Base-by-base conservation (phyloP, 2,113 vertebrate genomes). In the Lethenteron camtschaticum region DNA sequence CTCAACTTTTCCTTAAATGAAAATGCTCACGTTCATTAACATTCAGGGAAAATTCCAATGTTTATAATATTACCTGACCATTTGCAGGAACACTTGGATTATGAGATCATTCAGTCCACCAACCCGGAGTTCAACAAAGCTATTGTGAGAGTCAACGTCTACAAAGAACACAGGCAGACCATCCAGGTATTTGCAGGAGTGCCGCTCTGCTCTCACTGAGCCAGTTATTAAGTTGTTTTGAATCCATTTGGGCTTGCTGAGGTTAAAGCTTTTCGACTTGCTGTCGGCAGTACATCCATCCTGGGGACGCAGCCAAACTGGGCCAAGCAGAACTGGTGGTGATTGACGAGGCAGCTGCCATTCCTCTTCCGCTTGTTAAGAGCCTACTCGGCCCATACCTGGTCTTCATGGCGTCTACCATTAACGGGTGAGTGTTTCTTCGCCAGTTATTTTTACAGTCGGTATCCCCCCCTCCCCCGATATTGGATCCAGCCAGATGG, bases 121-220 rank as follows among this genome's bases (percentile, higher is more conserved):
- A 99, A 99, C 71, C 95, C 95, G 0, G 95, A 97, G 74, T 99
- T 96, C 78, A 90, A 86, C 82, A 99, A 95, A 79, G 95, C 95
- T 1, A 89, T 99, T 70, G 87, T 99, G 71, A 80, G 92, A 70
- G 94, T 99, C 68, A 96, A 99, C 11, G 82, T 99, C 58, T 99
- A 95, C 79, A 89, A 89, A 74, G 94, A 99, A 75, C 94, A 97
- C 75, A 81, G 94, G 12, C 94, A 99, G 80, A 99, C 94, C 2
- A 90, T 99, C 72, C 94, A 97, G 89, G 91, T 96, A 77, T 76
- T 2, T 10, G 69, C 12, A 16, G 41, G 5, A 41, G 41, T 41
- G 41, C 41, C 41, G 4, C 9, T 63, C 24, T 63, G 18, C n/a
- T 16, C 24, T 8, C n/a, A n/a, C 57, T 68, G 55, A 9, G 16